Evolutionary conservation across 2,113 vertebrate genomes (phyloP).

Genomic region (Naja naja): DNA sequence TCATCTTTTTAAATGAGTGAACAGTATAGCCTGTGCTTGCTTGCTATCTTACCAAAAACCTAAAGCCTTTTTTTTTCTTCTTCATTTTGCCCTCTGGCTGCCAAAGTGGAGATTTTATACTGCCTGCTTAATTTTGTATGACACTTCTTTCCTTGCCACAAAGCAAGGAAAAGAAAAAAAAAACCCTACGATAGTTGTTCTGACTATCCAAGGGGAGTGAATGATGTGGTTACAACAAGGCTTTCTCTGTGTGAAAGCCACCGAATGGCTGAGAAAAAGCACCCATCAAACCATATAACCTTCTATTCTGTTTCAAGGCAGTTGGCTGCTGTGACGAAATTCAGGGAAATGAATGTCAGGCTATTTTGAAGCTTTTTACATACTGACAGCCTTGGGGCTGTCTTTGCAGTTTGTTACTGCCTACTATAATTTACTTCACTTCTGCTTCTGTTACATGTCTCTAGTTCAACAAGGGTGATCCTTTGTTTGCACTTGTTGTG

Average conservation of each 20-base stretch:
- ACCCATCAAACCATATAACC: not conserved
- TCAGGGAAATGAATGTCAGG: not conserved
- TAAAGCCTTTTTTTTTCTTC: not conserved
- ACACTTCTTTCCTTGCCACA: not conserved
- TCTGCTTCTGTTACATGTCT: not conserved
- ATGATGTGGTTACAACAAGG: not conserved
- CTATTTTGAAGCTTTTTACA: not conserved
- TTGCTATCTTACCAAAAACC: not conserved
- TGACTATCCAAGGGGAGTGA: not conserved
- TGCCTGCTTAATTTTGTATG: not conserved
- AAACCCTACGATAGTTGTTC: not conserved
- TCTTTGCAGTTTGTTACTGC: not conserved
- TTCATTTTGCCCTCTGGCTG: not conserved
- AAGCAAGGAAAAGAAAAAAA: not conserved
- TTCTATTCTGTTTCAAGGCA: conserved; percentile 5
- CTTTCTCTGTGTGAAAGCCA: conserved; percentile 6
- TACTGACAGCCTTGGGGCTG: not conserved
- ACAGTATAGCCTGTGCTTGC: not conserved
- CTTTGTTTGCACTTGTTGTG: not conserved
- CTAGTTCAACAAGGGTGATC: not conserved
- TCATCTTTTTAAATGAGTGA: not conserved
- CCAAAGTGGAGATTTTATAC: not conserved
- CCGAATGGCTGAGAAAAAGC: not conserved
- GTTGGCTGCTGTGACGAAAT: not conserved
- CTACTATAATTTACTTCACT: not conserved